A percentile compares a stretch with the other conserved stretches of the same genome.
phyloP scores from a whole-genome alignment of 1,140 invertebrate genomes.

The Limonius californicus region DNA sequence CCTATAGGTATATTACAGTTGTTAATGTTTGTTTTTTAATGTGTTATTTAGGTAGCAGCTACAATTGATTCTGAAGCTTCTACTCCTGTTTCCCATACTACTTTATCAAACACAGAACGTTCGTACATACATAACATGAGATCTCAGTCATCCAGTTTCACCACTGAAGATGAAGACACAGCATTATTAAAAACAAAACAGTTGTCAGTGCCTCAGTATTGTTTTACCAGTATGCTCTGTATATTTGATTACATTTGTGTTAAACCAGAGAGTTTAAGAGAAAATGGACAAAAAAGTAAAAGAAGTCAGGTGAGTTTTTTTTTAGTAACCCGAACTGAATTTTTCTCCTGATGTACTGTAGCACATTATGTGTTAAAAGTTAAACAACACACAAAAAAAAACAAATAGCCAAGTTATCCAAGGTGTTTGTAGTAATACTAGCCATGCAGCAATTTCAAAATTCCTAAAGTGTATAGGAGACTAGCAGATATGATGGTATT shows the following conservation, averaged over 20 bases:
- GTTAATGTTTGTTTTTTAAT: neutral
- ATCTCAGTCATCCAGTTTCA: neutral
- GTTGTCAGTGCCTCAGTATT: slow-evolving; percentile 51
- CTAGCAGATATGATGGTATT: too few relatives aligned
- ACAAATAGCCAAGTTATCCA: too few relatives aligned
- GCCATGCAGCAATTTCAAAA: too few relatives aligned
- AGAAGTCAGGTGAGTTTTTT: neutral
- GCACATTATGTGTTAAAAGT: too few relatives aligned
- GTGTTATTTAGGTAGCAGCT: neutral
- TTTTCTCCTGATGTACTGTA: too few relatives aligned
- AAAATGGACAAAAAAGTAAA: neutral
- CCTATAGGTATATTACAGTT: neutral
- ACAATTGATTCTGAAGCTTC: neutral
- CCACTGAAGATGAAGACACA: slow-evolving; percentile 38
- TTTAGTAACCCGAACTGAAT: too few relatives aligned
- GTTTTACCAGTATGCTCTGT: slow-evolving; percentile 48
- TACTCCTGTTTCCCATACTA: neutral
- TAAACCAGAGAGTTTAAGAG: slow-evolving; percentile 28
- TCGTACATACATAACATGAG: neutral
- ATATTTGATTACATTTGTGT: slow-evolving; percentile 44
- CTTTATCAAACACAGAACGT: too few relatives aligned
- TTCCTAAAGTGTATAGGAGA: too few relatives aligned
- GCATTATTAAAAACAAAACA: slow-evolving; percentile 48
- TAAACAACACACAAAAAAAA: too few relatives aligned
- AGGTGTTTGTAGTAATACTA: too few relatives aligned